A percentile compares a stretch with the other conserved stretches of the same genome.
These are phyloP conservation scores for Drosophila sordidapex DNA, from an alignment of 2,888 invertebrate genomes.

Conservation along the genomic window DNA sequence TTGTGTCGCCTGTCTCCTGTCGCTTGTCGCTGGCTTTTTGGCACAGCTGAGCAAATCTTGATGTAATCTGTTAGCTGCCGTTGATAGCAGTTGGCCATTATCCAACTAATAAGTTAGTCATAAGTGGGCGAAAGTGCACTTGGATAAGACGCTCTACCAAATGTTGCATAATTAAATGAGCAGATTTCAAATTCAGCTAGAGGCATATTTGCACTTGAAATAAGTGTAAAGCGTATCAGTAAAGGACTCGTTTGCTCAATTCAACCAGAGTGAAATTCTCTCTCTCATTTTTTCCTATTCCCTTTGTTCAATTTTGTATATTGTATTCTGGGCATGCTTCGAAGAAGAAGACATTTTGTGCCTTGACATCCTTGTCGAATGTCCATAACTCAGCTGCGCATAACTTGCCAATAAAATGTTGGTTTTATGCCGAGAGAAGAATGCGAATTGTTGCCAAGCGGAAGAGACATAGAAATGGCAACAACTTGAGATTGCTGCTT, in stretches of 20 bases:
- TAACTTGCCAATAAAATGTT: slow-evolving; percentile 41
- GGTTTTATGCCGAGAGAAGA: slow-evolving; percentile 11
- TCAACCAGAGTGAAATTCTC: neutral
- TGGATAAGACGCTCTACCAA: too few relatives aligned
- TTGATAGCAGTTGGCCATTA: slow-evolving; percentile 40
- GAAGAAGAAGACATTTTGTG: slow-evolving; percentile 13
- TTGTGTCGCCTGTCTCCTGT: slow-evolving; percentile 6
- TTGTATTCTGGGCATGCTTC: neutral
- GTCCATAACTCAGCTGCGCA: slow-evolving; percentile 33
- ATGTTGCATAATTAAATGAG: neutral
- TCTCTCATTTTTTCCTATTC: neutral
- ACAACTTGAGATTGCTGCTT: slow-evolving; percentile 25
- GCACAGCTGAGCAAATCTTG: slow-evolving; percentile 5
- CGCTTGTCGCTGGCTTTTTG: neutral
- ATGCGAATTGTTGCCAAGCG: slow-evolving; percentile 12
- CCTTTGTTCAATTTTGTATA: neutral
- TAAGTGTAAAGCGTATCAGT: neutral
- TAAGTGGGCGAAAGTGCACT: slow-evolving; percentile 21
- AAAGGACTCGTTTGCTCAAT: neutral
- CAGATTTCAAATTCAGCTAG: neutral
- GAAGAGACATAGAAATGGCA: slow-evolving; percentile 12
- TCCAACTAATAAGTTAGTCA: slow-evolving; percentile 54
- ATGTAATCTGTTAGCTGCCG: slow-evolving; percentile 26
- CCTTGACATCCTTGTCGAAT: slow-evolving; percentile 44
- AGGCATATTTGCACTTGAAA: neutral